Evolutionary conservation across 2,113 vertebrate genomes (phyloP).

Genomic region (Morphnarchus princeps): DNA sequence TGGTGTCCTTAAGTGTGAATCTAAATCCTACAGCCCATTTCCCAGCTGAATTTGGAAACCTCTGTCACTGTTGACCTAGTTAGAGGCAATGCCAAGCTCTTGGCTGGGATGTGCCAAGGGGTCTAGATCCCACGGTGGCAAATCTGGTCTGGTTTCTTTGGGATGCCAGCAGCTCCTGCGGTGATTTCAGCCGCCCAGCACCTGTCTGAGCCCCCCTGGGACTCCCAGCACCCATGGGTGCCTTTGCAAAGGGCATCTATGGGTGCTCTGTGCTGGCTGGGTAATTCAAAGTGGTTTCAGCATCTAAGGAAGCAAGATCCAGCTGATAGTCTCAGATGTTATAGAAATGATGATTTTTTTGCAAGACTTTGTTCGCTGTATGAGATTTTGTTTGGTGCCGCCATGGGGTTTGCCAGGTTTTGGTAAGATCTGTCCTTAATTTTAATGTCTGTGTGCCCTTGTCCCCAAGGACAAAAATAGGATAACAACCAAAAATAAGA

Average conservation of each 20-base stretch:
- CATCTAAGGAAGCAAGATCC: neutral
- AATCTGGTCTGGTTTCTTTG: neutral
- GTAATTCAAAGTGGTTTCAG: neutral
- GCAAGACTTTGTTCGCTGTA: accelerated
- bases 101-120: neutral
- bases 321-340: neutral
- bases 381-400: neutral
- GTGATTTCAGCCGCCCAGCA: neutral
- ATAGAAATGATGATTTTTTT: neutral
- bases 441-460: neutral
- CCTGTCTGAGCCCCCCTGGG: accelerated
- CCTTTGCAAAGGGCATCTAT: neutral
- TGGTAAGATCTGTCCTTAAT: neutral
- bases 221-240: neutral
- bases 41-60: neutral
- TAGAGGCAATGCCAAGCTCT: neutral
- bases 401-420: neutral
- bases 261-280: neutral
- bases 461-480: neutral
- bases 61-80: neutral
- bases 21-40: neutral
- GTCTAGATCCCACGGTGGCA: neutral
- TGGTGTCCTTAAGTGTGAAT: neutral
- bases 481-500: neutral
- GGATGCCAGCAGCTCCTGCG: neutral